phyloP scores from a whole-genome alignment of 2,888 invertebrate genomes.

The Yponomeuta sedellus region DNA sequence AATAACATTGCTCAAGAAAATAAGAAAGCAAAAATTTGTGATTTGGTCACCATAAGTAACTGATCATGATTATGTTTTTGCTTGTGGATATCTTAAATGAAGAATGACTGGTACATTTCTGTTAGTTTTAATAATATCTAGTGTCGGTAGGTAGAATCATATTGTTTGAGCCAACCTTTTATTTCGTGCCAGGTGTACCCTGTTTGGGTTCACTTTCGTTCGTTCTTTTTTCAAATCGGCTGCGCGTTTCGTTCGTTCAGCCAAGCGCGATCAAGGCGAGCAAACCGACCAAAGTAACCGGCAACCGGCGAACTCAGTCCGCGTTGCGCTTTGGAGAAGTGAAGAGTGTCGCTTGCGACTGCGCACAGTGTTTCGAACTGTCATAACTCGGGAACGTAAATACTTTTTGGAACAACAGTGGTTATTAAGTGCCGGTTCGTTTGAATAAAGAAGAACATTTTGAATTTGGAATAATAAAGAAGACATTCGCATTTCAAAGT shows the following conservation, averaged over 20 bases:
- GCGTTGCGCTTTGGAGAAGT: background rate
- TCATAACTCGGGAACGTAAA: background rate
- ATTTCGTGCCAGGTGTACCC: background rate
- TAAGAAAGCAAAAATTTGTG: too few relatives aligned
- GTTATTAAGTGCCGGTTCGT: background rate
- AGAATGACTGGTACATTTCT: too few relatives aligned
- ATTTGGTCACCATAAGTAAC: too few relatives aligned
- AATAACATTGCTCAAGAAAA: too few relatives aligned
- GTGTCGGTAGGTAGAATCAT: too few relatives aligned
- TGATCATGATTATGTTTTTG: too few relatives aligned
- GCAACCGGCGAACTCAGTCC: background rate
- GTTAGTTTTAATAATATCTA: too few relatives aligned
- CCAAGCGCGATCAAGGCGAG: background rate
- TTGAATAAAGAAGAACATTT: background rate
- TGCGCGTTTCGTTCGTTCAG: background rate
- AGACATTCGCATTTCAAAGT: background rate
- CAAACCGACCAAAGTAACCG: background rate
- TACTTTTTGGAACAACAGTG: constrained; percentile 3
- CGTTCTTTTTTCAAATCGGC: background rate
- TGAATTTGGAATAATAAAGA: background rate
- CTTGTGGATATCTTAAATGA: too few relatives aligned
- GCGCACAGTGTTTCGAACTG: background rate
- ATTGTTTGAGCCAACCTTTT: background rate
- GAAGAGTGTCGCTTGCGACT: background rate
- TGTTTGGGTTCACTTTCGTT: background rate